Percentiles rank a stretch among this genome's conserved stretches.
phyloP scores from a whole-genome alignment of 2,797 vertebrate genomes.

The Rhinoraja longicauda region DNA sequence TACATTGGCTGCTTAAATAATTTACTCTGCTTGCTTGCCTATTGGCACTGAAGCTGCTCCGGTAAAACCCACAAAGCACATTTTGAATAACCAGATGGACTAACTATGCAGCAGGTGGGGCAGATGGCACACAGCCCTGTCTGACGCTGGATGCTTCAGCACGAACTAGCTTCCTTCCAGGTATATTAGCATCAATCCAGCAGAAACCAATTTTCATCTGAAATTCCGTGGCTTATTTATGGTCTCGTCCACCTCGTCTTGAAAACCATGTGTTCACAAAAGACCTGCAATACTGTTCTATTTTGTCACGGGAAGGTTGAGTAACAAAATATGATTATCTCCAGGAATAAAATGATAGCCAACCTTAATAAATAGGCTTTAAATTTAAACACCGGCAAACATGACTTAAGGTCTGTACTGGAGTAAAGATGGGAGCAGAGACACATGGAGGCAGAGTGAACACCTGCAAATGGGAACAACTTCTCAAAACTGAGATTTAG shows the following conservation, averaged over 20 bases:
- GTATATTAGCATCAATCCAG: slow-evolving; percentile 63
- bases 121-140: slow-evolving; percentile 72
- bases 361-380: not conserved
- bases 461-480: not conserved
- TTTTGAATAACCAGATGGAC: slow-evolving; percentile 74
- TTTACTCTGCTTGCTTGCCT: slow-evolving; percentile 61
- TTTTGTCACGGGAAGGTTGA: not conserved
- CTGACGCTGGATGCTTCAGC: slow-evolving; percentile 64
- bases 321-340: not conserved
- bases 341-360: not conserved
- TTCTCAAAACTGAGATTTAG: not conserved
- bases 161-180: slow-evolving; percentile 64
- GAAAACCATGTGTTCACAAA: not conserved
- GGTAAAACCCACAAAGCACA: slow-evolving; percentile 59
- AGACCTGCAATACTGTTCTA: not conserved
- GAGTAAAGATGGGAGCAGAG: not conserved
- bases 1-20: slow-evolving; percentile 65
- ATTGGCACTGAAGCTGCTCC: slow-evolving; percentile 53
- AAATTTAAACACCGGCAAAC: not conserved
- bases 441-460: not conserved
- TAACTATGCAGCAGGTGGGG: slow-evolving; percentile 77
- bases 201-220: slow-evolving; percentile 47
- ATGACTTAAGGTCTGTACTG: not conserved
- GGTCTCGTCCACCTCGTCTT: not conserved
- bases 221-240: slow-evolving; percentile 26